Evolutionary conservation across 2,797 vertebrate species (phyloP), one percentile per base, ranked within the genome.

Genomic region (Spatula clypeata): DNA sequence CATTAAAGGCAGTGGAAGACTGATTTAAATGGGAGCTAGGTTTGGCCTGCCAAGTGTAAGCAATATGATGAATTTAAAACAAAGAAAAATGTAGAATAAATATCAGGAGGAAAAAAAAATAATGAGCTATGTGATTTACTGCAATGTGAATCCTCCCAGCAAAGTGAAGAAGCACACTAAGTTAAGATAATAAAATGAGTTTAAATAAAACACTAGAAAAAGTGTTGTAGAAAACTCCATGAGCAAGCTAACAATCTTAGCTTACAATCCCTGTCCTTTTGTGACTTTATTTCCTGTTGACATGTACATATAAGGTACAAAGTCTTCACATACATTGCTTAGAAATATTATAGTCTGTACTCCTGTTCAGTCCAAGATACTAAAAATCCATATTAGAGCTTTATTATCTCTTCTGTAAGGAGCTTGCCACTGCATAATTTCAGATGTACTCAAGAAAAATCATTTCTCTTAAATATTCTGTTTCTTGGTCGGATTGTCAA

Each of bases 141-240:
- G 27, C 79, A 73, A 15, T 42, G 21, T n/a, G 55, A 72, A 79
- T 88, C 42, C 32, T 91, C 34, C 16, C 62, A 88, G n/a, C 2
- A 75, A 88, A 86, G 74, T 51, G 11, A 87, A 92, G 47, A 12
- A 96, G 61, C 6, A 51, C 4, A 32, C 0, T 1, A 4, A 44
- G 45, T 45, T 81, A 88, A 64, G 42, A 51, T 75, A 87, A 77
- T 62, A 91, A 91, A 94, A 80, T 23, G 24, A 47, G 20, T 53
- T 53, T 81, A 86, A 90, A 88, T 26, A 72, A 92, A 90, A 10
- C 34, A 70, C 81, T 70, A 81, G 32, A n/a, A 86, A 73, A 85
- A 67, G 1, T 24, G 31, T 5, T 70, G 13, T 17, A 58, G n/a
- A 67, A 65, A 85, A 69, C 26, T 54, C 61, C 34, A 51, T 27